Percentiles rank a stretch among this genome's conserved stretches.
These are phyloP conservation scores for Acromyrmex heyeri DNA, from an alignment of 1,140 invertebrate species.

Conservation along the genomic window DNA sequence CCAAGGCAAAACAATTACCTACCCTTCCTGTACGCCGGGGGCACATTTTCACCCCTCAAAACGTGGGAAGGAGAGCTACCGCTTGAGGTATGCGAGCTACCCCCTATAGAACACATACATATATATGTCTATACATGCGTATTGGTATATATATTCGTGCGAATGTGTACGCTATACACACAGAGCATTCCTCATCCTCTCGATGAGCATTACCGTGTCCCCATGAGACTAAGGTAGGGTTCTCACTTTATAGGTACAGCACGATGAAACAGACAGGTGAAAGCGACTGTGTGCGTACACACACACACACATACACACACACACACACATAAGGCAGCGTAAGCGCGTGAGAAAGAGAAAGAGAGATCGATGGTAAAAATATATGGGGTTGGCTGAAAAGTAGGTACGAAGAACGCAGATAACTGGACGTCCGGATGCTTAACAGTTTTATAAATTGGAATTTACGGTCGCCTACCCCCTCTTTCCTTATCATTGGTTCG, in stretches of 20 bases:
- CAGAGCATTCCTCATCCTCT: constrained; percentile 75
- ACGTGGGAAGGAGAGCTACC: constrained; percentile 76
- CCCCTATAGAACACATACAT: constrained; percentile 39
- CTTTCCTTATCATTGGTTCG: constrained; percentile 72
- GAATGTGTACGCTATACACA: constrained; percentile 46
- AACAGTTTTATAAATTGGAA: constrained; percentile 82
- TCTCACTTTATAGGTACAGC: constrained; percentile 75
- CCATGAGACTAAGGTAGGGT: constrained; percentile 71
- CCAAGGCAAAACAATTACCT: constrained; percentile 78
- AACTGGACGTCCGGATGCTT: constrained; percentile 72
- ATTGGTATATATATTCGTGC: neutral
- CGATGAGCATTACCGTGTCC: constrained; percentile 72
- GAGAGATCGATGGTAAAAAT: constrained; percentile 69
- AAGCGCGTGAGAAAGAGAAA: constrained; percentile 38
- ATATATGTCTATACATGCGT: neutral
- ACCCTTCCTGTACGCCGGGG: constrained; percentile 75
- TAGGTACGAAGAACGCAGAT: constrained; percentile 57
- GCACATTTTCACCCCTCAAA: constrained; percentile 78
- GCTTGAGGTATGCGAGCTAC: constrained; percentile 78
- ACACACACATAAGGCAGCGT: constrained; percentile 37
- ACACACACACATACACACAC: constrained; percentile 44
- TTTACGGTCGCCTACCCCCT: constrained; percentile 71
- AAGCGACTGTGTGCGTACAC: constrained; percentile 69
- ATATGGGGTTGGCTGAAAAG: constrained; percentile 66
- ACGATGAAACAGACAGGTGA: constrained; percentile 78